phyloP scores from a whole-genome alignment of 1,140 invertebrate genomes.

The Dendrolimus punctatus region DNA sequence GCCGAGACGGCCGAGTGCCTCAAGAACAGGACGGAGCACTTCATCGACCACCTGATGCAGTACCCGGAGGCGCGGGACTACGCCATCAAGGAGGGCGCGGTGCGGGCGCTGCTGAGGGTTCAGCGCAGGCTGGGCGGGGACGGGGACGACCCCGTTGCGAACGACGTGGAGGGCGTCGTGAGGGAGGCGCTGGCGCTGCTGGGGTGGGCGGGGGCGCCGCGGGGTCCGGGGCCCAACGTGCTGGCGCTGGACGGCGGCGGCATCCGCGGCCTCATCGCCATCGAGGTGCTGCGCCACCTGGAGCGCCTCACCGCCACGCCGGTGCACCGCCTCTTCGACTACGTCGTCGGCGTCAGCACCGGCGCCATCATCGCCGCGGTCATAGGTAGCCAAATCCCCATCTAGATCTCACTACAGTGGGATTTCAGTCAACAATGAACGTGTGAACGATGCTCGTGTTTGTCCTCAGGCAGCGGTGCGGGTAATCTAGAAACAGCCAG shows the following conservation, averaged over 20 bases:
- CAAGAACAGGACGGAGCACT: slow-evolving; percentile 75
- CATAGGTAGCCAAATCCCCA: slow-evolving; percentile 48
- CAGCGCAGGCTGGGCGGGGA: slow-evolving; percentile 61
- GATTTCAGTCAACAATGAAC: too few relatives aligned
- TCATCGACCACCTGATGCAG: slow-evolving; percentile 79
- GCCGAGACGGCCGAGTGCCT: slow-evolving; percentile 75
- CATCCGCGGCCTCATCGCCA: slow-evolving; percentile 85
- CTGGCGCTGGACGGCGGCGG: slow-evolving; percentile 94
- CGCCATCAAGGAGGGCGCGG: slow-evolving; percentile 80
- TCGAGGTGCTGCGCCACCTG: slow-evolving; percentile 85
- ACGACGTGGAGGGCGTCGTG: slow-evolving; percentile 35
- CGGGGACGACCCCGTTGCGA: slow-evolving; percentile 54
- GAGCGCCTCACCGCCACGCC: slow-evolving; percentile 80
- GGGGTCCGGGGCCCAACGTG: slow-evolving; percentile 84
- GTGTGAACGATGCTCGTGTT: slow-evolving; percentile 11
- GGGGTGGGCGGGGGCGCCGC: slow-evolving; percentile 81
- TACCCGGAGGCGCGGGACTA: slow-evolving; percentile 81
- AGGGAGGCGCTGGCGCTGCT: slow-evolving; percentile 82
- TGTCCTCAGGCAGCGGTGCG: slow-evolving; percentile 34
- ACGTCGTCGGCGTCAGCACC: slow-evolving; percentile 93
- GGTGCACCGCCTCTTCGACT: slow-evolving; percentile 87
- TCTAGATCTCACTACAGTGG: too few relatives aligned
- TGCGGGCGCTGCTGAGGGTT: slow-evolving; percentile 74
- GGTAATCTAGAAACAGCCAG: slow-evolving; percentile 50
- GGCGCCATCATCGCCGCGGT: slow-evolving; percentile 84